Base-by-base conservation (phyloP, 2,888 invertebrate species). In the Cataglyphis altisquamis region DNA sequence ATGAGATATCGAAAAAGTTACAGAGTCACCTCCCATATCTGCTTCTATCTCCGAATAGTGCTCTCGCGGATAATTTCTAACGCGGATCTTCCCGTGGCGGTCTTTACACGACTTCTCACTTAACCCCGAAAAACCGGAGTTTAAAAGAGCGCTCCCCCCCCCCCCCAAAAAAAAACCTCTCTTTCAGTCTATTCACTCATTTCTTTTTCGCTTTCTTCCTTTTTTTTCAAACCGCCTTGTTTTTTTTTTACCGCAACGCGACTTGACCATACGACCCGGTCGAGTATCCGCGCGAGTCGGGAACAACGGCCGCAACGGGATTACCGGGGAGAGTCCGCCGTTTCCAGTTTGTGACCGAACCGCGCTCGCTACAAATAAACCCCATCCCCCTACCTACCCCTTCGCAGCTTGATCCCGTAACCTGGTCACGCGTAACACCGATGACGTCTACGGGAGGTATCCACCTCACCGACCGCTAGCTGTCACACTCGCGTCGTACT, bases 81-180 rank as follows among this genome's bases (percentile, higher is more conserved):
- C 84, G 72, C 78, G 78, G 68, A 62, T 88, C 86, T 84, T 87
- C 72, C 60, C 84, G 67, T n/a, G 75, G 82, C 70, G 87, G 84
- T 89, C 87, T 88, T 90, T 88, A 93, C 91, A 92, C 87, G 92
- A 92, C 88, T 93, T 91, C 92, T 92, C 92, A 91, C 93, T 93
- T 90, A 93, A 90, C 88, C 86, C 64, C 86, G 81, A 89, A 52
- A 52, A 90, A 89, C 84, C 86, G 64, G 81, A 90, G 89, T 90
- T 91, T 90, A 84, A 89, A 89, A 91, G 83, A 75, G 68, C 52
- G 75, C 8, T 52, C 8, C 57, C 68, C 25, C 25, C 25, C 25
- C 80, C 8, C 57, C 68, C 48, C 78, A n/a, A n/a, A n/a, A n/a
- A n/a, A n/a, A n/a, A n/a, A 52, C 52, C n/a, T n/a, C 63, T n/a